Evolutionary conservation across 2,888 invertebrate species (phyloP).

Genomic region (Keiferia lycopersicella): DNA sequence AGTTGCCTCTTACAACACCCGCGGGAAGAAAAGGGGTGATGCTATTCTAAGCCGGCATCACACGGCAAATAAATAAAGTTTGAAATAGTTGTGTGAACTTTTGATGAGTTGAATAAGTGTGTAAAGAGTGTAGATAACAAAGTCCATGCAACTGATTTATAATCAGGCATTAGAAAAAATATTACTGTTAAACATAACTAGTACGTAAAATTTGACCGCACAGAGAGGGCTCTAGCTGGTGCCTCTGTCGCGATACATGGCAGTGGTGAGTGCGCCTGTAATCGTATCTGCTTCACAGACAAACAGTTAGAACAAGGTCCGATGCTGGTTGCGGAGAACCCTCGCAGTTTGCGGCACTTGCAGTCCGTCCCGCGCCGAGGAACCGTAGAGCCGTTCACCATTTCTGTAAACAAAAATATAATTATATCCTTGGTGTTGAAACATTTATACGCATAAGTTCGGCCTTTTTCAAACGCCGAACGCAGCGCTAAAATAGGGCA

Average conservation of each 20-base stretch:
- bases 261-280: conserved; percentile 19
- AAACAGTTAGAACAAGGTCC: conserved; percentile 39
- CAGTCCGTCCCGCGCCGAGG: conserved; percentile 37
- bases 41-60: too few relatives aligned
- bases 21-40: too few relatives aligned
- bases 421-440: background rate
- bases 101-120: too few relatives aligned
- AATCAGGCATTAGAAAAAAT: too few relatives aligned
- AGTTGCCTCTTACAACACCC: too few relatives aligned
- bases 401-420: conserved; percentile 41
- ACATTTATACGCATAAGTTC: too few relatives aligned
- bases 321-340: conserved; percentile 24
- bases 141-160: too few relatives aligned
- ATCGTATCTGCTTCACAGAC: conserved; percentile 36
- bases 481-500: too few relatives aligned
- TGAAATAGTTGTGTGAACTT: too few relatives aligned
- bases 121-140: too few relatives aligned
- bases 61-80: too few relatives aligned
- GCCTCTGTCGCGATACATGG: conserved; percentile 29
- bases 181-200: too few relatives aligned
- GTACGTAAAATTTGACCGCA: conserved; percentile 41
- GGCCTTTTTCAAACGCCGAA: background rate
- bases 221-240: conserved; percentile 42
- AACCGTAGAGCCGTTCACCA: conserved; percentile 41
- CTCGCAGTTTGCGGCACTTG: conserved; percentile 37